phyloP scores from a whole-genome alignment of 2,888 invertebrate species.

The Tenthredo livida region DNA sequence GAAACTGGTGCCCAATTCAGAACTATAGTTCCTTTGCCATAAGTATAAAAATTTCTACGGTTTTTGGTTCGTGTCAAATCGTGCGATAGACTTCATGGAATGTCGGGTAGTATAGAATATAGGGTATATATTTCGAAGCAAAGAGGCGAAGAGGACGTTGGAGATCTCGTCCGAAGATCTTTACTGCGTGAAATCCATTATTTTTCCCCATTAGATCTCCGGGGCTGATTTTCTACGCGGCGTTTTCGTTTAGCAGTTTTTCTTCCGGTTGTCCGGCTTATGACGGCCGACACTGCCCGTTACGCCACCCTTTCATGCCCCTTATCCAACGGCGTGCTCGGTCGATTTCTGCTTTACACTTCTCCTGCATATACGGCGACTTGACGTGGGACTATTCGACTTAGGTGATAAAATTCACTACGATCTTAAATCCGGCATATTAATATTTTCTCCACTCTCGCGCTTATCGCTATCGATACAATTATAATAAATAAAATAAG shows the following conservation, averaged over 20 bases:
- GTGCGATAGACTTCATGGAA: neutral
- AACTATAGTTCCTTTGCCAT: neutral
- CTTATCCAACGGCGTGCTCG: constrained; percentile 21
- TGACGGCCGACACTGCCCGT: constrained; percentile 30
- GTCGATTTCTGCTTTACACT: constrained; percentile 10
- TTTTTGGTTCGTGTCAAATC: neutral
- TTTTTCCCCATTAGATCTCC: constrained; percentile 76
- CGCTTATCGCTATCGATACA: neutral
- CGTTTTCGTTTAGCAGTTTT: constrained; percentile 78
- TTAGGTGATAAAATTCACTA: neutral
- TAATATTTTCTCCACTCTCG: neutral
- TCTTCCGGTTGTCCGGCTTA: constrained; percentile 70
- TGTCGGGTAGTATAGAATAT: neutral
- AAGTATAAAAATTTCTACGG: neutral
- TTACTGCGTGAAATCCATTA: constrained; percentile 78
- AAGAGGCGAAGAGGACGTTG: constrained; percentile 62
- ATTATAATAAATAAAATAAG: neutral
- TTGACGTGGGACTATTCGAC: constrained; percentile 7
- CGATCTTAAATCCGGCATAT: neutral
- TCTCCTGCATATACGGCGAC: neutral
- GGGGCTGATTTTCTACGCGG: constrained; percentile 70
- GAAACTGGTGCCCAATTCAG: neutral
- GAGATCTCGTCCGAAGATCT: constrained; percentile 74
- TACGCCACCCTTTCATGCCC: constrained; percentile 36
- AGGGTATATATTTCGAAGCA: constrained; percentile 44